Evolutionary conservation across 2,888 invertebrate species (phyloP).

Genomic region (Linyphia triangularis): DNA sequence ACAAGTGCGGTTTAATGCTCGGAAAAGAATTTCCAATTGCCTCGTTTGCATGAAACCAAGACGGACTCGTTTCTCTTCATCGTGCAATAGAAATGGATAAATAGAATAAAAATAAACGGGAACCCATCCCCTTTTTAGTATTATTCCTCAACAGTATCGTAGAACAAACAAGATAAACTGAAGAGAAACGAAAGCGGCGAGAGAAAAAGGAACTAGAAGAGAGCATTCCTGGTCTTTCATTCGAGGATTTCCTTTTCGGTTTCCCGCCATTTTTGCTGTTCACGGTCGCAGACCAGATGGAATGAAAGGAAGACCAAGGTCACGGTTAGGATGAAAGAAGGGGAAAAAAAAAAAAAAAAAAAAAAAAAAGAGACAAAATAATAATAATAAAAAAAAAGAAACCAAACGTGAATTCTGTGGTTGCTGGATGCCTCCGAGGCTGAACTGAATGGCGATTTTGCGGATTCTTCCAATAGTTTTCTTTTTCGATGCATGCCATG

Average conservation of each 20-base stretch:
- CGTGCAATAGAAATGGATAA: not conserved
- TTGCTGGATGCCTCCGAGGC: not conserved
- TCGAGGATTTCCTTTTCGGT: not conserved
- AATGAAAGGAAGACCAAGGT: conserved; percentile 1
- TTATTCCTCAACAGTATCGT: not conserved
- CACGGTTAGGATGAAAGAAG: not conserved
- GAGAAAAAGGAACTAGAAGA: not conserved
- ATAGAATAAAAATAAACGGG: not conserved
- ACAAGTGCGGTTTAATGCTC: not conserved
- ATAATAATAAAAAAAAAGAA: not conserved
- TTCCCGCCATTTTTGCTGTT: not conserved
- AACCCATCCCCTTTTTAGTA: not conserved
- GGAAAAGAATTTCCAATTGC: not conserved
- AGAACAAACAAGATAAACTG: not conserved
- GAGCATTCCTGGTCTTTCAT: not conserved
- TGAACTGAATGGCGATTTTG: not conserved
- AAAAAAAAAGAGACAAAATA: not conserved
- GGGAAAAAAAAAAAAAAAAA: not conserved
- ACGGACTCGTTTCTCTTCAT: not conserved
- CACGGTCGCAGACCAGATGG: not conserved
- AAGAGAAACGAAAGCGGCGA: not conserved
- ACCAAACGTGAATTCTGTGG: not conserved
- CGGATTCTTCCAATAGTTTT: not conserved
- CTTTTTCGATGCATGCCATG: too few relatives aligned
- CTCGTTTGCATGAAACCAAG: not conserved